Percentiles rank a stretch among this genome's conserved stretches.
Conservation (phyloP, 1,140 invertebrate genomes). For the Cyclina sinensis region DNA sequence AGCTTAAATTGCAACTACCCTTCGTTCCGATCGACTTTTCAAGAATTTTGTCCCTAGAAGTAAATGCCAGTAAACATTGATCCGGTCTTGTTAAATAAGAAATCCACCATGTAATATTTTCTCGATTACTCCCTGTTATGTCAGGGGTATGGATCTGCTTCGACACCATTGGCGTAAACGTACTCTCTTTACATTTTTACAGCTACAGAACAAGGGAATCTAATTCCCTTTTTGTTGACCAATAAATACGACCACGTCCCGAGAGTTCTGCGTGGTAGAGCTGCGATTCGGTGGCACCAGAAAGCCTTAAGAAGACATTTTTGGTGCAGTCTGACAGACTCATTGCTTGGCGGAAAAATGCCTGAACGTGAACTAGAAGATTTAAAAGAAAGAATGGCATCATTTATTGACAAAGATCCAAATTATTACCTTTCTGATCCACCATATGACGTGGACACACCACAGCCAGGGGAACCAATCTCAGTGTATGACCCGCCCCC, state of each 20-base stretch:
- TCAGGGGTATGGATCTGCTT: no score
- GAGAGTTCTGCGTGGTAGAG: constrained; percentile 33
- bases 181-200: neutral
- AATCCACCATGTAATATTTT: no score
- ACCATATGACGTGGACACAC: constrained; percentile 29
- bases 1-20: no score
- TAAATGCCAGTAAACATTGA: no score
- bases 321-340: constrained; percentile 13
- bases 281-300: constrained; percentile 18
- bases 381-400: constrained; percentile 5
- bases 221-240: constrained; percentile 44
- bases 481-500: constrained; percentile 37
- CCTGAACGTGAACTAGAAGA: neutral
- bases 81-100: no score
- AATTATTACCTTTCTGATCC: constrained; percentile 48
- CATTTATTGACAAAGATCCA: neutral
- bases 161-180: no score
- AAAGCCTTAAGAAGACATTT: neutral
- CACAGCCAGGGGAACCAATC: constrained; percentile 9
- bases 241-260: constrained; percentile 24
- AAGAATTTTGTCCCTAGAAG: no score
- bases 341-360: neutral
- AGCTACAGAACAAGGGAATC: constrained; percentile 22
- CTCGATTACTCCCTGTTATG: no score
- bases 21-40: no score